These are phyloP conservation scores for Mormyrops attenuatus DNA, from an alignment of 2,797 vertebrate genomes.

Conservation along the genomic window DNA sequence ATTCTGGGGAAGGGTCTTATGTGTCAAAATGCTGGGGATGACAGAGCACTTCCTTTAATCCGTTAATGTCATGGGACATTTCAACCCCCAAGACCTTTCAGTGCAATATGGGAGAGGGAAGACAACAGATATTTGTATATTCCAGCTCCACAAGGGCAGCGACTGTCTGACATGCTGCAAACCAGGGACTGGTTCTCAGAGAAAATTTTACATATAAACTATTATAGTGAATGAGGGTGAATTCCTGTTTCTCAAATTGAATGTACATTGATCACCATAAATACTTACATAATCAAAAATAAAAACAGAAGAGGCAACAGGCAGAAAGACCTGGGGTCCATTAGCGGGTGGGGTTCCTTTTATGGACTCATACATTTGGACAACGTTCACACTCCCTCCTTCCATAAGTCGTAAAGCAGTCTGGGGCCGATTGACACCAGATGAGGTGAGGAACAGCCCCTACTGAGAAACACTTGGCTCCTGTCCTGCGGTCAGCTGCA, in stretches of 20 bases:
- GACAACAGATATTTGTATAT: background rate
- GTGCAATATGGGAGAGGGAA: background rate
- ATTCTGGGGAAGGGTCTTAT: background rate
- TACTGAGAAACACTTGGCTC: conserved; percentile 55
- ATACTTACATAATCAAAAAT: background rate
- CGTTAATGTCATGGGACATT: background rate
- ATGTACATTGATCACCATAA: background rate
- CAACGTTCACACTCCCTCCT: background rate
- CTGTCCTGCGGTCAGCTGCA: conserved; percentile 20
- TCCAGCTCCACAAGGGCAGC: background rate
- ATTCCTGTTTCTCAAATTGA: background rate
- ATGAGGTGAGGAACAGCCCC: conserved; percentile 57
- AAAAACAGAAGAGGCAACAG: background rate
- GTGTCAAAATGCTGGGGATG: background rate
- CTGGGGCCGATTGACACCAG: conserved; percentile 57
- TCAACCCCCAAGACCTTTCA: background rate
- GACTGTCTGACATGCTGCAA: background rate
- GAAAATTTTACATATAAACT: background rate
- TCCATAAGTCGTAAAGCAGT: conserved; percentile 37
- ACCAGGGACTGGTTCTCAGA: background rate
- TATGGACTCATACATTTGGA: background rate
- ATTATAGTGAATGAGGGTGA: background rate
- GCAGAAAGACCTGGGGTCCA: background rate
- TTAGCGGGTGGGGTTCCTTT: background rate
- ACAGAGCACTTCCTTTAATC: background rate